Evolutionary conservation across 2,888 invertebrate genomes (phyloP).

Genomic region (Allolobophora icterica): DNA sequence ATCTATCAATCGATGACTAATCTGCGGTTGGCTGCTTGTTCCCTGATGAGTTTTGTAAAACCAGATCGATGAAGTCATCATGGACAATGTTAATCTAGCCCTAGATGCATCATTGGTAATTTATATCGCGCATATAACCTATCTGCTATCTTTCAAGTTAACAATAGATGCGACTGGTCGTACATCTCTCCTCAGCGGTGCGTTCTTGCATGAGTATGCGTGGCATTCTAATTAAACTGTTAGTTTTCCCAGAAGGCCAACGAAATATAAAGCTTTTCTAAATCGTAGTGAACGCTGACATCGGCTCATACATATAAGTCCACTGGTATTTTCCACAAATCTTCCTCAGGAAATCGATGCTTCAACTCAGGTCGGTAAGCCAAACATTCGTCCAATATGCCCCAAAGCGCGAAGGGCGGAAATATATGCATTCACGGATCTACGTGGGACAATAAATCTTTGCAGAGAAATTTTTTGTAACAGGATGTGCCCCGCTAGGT

Average conservation of each 20-base stretch:
- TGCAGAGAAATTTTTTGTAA: neutral
- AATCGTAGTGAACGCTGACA: conserved; percentile 17
- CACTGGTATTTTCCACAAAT: neutral
- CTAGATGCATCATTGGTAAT: neutral
- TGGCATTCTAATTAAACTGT: conserved; percentile 17
- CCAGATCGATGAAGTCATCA: neutral
- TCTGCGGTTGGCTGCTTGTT: neutral
- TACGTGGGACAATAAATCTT: neutral
- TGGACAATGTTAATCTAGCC: neutral
- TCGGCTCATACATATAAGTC: neutral
- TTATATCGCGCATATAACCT: neutral
- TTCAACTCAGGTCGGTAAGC: neutral
- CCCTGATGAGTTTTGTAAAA: neutral
- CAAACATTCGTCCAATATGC: conserved; percentile 17
- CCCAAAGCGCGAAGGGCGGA: neutral
- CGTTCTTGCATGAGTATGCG: neutral
- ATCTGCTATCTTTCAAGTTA: neutral
- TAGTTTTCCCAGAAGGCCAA: neutral
- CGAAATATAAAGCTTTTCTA: conserved; percentile 5
- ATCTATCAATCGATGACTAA: neutral
- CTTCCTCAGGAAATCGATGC: neutral
- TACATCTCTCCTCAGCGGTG: neutral
- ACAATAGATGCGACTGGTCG: neutral
- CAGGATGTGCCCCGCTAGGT: neutral
- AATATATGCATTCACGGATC: neutral